phyloP scores from a whole-genome alignment of 2,113 vertebrate species.

The Rhipidura dahli region DNA sequence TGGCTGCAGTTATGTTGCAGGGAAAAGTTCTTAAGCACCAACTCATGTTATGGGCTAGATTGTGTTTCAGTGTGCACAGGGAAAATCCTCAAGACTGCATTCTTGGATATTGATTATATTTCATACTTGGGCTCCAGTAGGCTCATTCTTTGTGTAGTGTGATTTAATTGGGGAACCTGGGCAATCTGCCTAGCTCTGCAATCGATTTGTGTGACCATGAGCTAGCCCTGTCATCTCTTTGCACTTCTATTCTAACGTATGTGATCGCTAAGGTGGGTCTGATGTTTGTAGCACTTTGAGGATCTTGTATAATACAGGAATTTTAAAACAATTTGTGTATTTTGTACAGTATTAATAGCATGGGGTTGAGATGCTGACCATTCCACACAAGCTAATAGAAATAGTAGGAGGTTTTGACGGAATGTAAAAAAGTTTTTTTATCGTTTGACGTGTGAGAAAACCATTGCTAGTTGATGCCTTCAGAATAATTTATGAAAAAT shows the following conservation, averaged over 20 bases:
- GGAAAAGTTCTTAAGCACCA: neutral
- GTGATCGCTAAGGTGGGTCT: neutral
- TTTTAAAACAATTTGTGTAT: neutral
- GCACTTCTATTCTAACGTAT: neutral
- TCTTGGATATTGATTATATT: neutral
- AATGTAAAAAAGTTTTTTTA: neutral
- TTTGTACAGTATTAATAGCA: neutral
- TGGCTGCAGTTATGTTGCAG: neutral
- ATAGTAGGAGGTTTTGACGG: neutral
- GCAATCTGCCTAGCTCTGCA: neutral
- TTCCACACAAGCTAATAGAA: neutral
- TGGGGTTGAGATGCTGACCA: neutral
- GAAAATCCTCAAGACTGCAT: neutral
- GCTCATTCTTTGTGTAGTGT: neutral
- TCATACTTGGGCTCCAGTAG: neutral
- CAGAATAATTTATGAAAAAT: neutral
- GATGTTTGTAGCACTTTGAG: neutral
- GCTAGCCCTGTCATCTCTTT: neutral
- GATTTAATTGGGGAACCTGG: neutral
- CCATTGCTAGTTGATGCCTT: neutral
- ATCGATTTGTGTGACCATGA: neutral
- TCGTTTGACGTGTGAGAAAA: neutral
- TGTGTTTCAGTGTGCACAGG: neutral
- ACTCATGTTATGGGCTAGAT: neutral
- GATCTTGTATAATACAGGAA: neutral